Base-by-base conservation (phyloP, 2,113 vertebrate genomes). In the Mirounga angustirostris region DNA sequence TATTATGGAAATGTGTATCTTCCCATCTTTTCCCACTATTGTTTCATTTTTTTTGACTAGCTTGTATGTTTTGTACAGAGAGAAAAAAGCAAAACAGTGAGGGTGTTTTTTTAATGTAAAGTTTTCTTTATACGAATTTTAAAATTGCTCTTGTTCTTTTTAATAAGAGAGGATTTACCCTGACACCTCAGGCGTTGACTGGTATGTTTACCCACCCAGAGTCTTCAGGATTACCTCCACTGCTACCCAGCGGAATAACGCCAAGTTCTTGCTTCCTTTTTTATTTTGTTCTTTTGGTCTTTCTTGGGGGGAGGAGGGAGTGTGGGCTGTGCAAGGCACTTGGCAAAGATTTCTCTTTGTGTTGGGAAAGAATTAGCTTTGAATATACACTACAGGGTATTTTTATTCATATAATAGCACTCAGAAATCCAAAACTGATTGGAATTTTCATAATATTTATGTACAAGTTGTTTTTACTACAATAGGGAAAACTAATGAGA, bases 171-270 rank as follows among this genome's bases (percentile, higher is more conserved):
- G 5, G 30, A 19, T n/a, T 36, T 43, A 1, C 59, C 67, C 2
- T 0, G 26, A 33, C 13, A 7, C 40, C 33, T 46, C 1, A 3
- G 43, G 28, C 58, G 7, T 0, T 1, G 0, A 3, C 58, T 2
- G 30, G 6, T 26, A 22, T 21, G n/a, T 13, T 69, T 81, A 5
- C 12, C n/a, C 2, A 16, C 76, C 36, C 8, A 1, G 63, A 65
- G 22, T 33, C 43, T 46, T 12, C 24, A 8, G 22, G 22, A 30
- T 21, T 52, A 2, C 59, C 10, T 11, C 40, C 11, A 0, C 13
- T 3, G 24, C 10, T 13, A 7, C 3, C 4, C 24, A 12, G 0
- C 7, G 0, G 26, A 24, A 26, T 15, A 28, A 14, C 1, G 18
- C 84, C 58, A 46, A 46, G 28, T 0, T 7, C 2, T 21, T 11